These are phyloP conservation scores for Choloepus didactylus DNA, from an alignment of 2,797 vertebrate genomes.

Conservation along the genomic window DNA sequence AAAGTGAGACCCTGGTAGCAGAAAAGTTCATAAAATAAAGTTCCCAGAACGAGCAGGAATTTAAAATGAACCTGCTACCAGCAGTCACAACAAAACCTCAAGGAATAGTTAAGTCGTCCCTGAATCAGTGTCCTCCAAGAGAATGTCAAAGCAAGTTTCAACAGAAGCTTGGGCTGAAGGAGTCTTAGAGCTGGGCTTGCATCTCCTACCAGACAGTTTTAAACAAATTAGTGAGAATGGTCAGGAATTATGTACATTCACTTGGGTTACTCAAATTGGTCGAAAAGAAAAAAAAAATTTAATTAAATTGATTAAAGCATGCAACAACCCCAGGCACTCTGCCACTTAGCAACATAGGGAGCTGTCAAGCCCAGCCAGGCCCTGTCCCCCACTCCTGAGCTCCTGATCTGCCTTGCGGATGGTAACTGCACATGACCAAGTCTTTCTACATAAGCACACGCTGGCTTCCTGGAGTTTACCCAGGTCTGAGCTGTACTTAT, in stretches of 20 bases:
- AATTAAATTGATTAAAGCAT: no score
- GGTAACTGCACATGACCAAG: rapidly evolving
- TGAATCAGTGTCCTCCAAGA: background rate
- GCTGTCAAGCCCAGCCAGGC: background rate
- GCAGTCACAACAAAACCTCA: background rate
- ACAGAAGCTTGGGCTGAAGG: background rate
- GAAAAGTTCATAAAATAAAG: background rate
- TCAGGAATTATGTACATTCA: background rate
- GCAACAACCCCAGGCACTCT: no score
- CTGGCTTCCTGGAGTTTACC: background rate
- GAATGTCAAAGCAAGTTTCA: background rate
- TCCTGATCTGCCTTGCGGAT: rapidly evolving
- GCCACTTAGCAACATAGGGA: background rate
- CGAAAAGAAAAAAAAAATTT: background rate
- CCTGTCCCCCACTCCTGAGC: rapidly evolving
- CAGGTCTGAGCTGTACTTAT: background rate
- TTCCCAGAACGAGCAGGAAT: background rate
- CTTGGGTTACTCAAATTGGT: rapidly evolving
- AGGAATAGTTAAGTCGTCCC: background rate
- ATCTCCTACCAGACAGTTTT: background rate
- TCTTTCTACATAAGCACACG: no score
- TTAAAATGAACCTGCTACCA: background rate
- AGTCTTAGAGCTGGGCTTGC: no score
- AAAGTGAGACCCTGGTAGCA: no score
- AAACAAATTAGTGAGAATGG: background rate